A percentile compares a stretch with the other conserved stretches of the same genome.
These are phyloP conservation scores for Pholis gunnellus DNA, from an alignment of 2,113 vertebrate species.

Conservation along the genomic window DNA sequence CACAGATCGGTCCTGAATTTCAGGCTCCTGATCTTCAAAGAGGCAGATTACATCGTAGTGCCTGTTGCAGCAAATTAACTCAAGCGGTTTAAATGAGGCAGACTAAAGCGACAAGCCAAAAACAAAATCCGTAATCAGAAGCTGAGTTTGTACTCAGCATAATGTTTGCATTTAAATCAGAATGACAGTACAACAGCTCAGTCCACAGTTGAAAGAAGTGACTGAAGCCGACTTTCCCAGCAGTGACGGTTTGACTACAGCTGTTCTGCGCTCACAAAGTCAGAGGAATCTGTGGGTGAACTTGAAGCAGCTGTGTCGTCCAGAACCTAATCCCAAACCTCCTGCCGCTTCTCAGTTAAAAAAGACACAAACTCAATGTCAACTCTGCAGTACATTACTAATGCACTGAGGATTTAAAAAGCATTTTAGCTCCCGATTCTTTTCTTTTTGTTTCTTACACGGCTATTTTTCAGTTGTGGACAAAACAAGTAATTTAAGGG, in stretches of 20 bases:
- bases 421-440: not conserved
- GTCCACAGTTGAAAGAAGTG: slow-evolving; percentile 23
- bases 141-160: slow-evolving; percentile 21
- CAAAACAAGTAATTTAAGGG: not conserved
- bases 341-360: slow-evolving; percentile 11
- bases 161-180: slow-evolving; percentile 37
- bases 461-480: not conserved
- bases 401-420: not conserved
- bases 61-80: slow-evolving; percentile 51
- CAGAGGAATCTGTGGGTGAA: slow-evolving; percentile 44
- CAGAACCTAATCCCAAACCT: slow-evolving; percentile 56
- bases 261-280: slow-evolving; percentile 41
- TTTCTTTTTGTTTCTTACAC: not conserved
- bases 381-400: not conserved
- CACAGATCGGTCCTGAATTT: slow-evolving; percentile 45
- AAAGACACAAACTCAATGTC: not conserved
- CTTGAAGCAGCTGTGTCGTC: slow-evolving; percentile 34
- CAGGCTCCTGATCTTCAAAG: slow-evolving; percentile 36
- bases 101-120: slow-evolving; percentile 18
- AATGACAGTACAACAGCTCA: slow-evolving; percentile 15
- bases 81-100: slow-evolving; percentile 29
- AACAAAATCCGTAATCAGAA: slow-evolving; percentile 41
- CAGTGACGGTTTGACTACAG: slow-evolving; percentile 29
- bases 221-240: slow-evolving; percentile 22
- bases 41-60: not conserved